These are phyloP conservation scores for Incurvaria masculella DNA, from an alignment of 2,888 invertebrate species.

Conservation along the genomic window DNA sequence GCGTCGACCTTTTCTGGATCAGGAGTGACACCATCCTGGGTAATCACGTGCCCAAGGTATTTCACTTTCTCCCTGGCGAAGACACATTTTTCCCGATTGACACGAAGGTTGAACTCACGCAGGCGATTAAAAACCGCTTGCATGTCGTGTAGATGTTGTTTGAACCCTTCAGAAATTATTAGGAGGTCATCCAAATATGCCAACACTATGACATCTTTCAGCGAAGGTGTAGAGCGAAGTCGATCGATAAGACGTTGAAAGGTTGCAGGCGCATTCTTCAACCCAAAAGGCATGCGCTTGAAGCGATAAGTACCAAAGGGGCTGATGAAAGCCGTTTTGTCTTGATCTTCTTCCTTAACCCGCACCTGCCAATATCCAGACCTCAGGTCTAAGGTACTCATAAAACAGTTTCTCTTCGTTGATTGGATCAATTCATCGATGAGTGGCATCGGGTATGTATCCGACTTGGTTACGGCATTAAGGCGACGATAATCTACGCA, in stretches of 20 bases:
- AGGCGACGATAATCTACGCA: slow-evolving; percentile 25
- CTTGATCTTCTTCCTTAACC: slow-evolving; percentile 4
- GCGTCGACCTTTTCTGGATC: slow-evolving; percentile 5
- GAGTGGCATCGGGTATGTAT: no score
- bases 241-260: no score
- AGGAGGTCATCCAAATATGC: slow-evolving; percentile 18
- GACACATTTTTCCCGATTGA: slow-evolving; percentile 4
- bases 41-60: slow-evolving; percentile 6
- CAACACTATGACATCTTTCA: slow-evolving; percentile 9
- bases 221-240: slow-evolving; percentile 6
- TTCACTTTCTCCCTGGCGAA: slow-evolving; percentile 5
- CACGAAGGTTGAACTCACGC: background rate
- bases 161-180: slow-evolving; percentile 2
- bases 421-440: slow-evolving; percentile 18
- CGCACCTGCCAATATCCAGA: slow-evolving; percentile 7
- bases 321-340: slow-evolving; percentile 18
- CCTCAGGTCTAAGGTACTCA: slow-evolving; percentile 14
- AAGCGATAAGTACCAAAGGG: slow-evolving; percentile 8
- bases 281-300: slow-evolving; percentile 23
- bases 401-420: slow-evolving; percentile 19
- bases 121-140: no score
- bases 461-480: slow-evolving; percentile 14
- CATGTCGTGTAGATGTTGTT: slow-evolving; percentile 1
- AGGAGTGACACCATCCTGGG: slow-evolving; percentile 1
- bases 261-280: slow-evolving; percentile 20